Conservation (phyloP, 2,888 invertebrate species). For the Fragum sueziense region DNA sequence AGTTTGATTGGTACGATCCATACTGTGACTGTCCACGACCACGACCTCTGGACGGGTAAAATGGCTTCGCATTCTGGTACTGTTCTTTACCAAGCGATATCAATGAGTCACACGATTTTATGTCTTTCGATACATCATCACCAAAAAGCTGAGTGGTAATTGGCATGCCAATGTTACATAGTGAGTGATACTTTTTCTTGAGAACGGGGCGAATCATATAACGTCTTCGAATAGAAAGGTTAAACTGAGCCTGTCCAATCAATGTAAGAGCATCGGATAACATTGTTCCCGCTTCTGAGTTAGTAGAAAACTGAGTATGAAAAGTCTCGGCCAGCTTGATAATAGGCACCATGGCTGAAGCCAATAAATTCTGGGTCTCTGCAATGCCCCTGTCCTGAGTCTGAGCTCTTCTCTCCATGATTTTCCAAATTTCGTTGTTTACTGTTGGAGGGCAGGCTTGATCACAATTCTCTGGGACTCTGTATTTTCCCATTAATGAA, state of each 20-base stretch:
- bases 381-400: slow-evolving; percentile 19
- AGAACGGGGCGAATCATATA: slow-evolving; percentile 23
- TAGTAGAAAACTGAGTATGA: background rate
- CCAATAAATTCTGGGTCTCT: slow-evolving; percentile 31
- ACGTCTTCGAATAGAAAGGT: slow-evolving; percentile 21
- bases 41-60: background rate
- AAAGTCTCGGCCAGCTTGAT: slow-evolving; percentile 13
- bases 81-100: background rate
- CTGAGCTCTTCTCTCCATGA: slow-evolving; percentile 18
- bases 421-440: slow-evolving; percentile 34
- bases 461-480: slow-evolving; percentile 27
- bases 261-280: slow-evolving; percentile 19
- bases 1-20: background rate
- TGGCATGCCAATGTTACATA: slow-evolving; percentile 1
- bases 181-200: slow-evolving; percentile 33
- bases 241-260: slow-evolving; percentile 30
- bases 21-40: background rate
- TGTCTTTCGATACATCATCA: slow-evolving; percentile 13
- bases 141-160: slow-evolving; percentile 16
- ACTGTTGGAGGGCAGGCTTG: slow-evolving; percentile 20
- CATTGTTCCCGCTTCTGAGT: background rate
- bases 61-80: too few relatives aligned
- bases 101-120: slow-evolving; percentile 14
- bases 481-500: slow-evolving; percentile 5
- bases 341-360: slow-evolving; percentile 4